Evolutionary conservation across 1,140 invertebrate genomes (phyloP).

Genomic region (Manduca sexta): DNA sequence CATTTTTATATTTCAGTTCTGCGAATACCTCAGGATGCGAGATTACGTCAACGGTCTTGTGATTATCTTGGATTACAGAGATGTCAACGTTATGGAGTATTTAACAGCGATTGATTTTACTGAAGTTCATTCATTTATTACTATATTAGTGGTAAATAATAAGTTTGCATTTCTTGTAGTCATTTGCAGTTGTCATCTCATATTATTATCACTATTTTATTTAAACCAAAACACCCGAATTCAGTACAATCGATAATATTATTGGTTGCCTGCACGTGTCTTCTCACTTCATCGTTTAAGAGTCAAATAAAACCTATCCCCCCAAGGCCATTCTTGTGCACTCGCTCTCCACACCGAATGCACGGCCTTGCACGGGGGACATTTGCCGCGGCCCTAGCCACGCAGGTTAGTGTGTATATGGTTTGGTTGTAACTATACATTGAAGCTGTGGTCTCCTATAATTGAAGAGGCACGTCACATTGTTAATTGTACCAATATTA

Average conservation of each 20-base stretch:
- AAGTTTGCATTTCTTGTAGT: neutral
- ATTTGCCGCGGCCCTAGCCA: too few relatives aligned
- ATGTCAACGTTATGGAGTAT: conserved; percentile 18
- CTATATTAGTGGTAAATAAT: conserved; percentile 1
- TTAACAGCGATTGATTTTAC: neutral
- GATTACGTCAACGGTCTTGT: conserved; percentile 28
- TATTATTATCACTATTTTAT: neutral
- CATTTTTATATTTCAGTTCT: conserved; percentile 26
- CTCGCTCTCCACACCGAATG: too few relatives aligned
- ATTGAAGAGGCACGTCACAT: too few relatives aligned
- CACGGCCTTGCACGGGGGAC: too few relatives aligned
- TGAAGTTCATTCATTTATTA: neutral
- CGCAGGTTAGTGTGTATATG: too few relatives aligned
- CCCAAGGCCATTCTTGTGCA: too few relatives aligned
- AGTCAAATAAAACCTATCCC: too few relatives aligned
- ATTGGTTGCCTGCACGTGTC: too few relatives aligned
- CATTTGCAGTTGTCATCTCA: neutral
- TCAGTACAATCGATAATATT: too few relatives aligned
- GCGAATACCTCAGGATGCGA: conserved; percentile 20
- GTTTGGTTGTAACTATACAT: neutral
- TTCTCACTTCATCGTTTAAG: too few relatives aligned
- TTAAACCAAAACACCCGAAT: too few relatives aligned
- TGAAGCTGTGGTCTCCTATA: neutral
- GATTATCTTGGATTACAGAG: conserved; percentile 19
- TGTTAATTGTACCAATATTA: too few relatives aligned